Conservation (phyloP, 2,113 vertebrate genomes). For the Labrus mixtus region DNA sequence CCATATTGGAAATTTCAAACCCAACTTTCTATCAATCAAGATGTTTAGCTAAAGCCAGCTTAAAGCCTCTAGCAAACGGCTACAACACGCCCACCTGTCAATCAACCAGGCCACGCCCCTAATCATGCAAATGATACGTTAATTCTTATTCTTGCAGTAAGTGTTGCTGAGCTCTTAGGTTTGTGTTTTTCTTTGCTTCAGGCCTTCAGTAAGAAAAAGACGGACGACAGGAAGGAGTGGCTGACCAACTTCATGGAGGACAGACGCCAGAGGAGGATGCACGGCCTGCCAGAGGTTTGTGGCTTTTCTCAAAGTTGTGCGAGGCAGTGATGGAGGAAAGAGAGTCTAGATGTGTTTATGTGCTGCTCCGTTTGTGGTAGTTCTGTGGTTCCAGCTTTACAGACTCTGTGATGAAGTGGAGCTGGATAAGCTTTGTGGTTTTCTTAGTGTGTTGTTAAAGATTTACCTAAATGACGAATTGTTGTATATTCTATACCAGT, state of each 20-base stretch:
- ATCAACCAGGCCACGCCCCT: too few relatives aligned
- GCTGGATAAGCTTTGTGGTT: neutral
- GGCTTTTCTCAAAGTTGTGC: neutral
- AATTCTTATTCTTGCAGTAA: too few relatives aligned
- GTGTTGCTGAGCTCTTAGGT: neutral
- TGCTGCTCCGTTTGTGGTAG: neutral
- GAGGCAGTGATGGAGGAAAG: neutral
- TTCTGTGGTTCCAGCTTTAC: neutral
- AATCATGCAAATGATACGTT: too few relatives aligned
- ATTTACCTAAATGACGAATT: too few relatives aligned
- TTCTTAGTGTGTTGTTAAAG: neutral
- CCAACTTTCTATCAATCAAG: too few relatives aligned
- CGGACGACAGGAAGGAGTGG: slow-evolving; percentile 98
- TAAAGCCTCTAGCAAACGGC: too few relatives aligned
- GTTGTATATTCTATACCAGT: neutral
- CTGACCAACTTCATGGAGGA: slow-evolving; percentile 99
- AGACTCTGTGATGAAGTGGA: neutral
- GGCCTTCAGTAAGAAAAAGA: slow-evolving; percentile 99
- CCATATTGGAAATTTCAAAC: too few relatives aligned
- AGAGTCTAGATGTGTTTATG: neutral
- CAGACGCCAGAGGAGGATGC: slow-evolving; percentile 93
- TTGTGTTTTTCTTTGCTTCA: slow-evolving; percentile 59
- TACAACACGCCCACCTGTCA: too few relatives aligned
- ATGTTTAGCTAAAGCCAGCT: too few relatives aligned
- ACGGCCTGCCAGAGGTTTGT: slow-evolving; percentile 94